Evolutionary conservation across 2,797 vertebrate genomes (phyloP).

Genomic region (Eulemur rubriventer): DNA sequence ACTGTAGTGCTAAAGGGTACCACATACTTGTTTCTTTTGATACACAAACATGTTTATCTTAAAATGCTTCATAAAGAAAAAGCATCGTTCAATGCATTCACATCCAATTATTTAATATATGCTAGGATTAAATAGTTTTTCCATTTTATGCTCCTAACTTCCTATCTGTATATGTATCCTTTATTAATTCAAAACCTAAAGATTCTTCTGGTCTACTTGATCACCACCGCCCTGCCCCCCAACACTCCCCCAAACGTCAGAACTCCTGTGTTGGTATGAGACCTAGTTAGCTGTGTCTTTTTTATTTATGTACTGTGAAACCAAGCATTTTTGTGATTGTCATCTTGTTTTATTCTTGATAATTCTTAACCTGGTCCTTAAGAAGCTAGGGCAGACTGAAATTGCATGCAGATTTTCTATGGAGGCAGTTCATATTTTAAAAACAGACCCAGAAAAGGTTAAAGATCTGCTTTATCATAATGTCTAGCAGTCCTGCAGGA

Average conservation of each 20-base stretch:
- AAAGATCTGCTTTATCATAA: not conserved
- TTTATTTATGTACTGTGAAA: not conserved
- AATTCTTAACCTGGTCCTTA: slow-evolving; percentile 8
- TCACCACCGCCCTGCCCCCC: too few relatives aligned
- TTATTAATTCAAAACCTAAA: slow-evolving; percentile 5
- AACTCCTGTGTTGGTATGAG: not conserved
- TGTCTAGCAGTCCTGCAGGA: not conserved
- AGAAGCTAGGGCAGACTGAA: not conserved
- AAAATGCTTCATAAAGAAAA: not conserved
- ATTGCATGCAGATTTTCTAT: not conserved
- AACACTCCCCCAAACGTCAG: not conserved
- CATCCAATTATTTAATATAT: not conserved
- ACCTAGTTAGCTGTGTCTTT: not conserved
- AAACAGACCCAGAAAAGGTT: not conserved
- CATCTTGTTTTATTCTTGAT: slow-evolving; percentile 28
- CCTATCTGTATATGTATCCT: not conserved
- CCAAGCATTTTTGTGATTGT: not conserved
- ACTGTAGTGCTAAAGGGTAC: not conserved
- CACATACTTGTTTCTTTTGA: not conserved
- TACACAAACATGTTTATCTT: not conserved
- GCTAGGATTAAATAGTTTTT: not conserved
- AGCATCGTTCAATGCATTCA: not conserved
- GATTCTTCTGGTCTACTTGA: not conserved
- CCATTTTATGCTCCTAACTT: not conserved
- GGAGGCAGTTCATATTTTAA: not conserved